Evolutionary conservation across 1,140 invertebrate species (phyloP).

Genomic region (Scylla paramamosain): DNA sequence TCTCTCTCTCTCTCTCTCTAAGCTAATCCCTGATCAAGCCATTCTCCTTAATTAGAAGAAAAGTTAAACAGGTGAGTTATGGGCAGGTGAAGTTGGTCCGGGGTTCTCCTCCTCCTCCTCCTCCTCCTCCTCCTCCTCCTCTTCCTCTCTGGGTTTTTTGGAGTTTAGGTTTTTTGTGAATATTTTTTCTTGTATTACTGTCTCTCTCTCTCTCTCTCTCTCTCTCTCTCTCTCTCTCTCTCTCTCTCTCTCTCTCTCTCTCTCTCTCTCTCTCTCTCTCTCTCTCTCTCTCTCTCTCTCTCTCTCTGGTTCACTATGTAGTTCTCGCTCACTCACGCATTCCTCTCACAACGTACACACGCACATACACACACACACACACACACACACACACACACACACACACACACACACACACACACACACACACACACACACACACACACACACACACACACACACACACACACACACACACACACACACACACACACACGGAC

Average conservation of each 20-base stretch:
- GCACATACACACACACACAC: neutral
- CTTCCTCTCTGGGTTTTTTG: neutral
- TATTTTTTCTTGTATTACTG: neutral
- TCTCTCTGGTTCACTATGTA: neutral
- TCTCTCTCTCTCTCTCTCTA: too few species aligned
- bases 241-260: neutral
- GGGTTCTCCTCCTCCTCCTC: neutral
- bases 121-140: neutral
- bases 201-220: neutral
- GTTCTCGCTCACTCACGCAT: neutral
- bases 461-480: neutral
- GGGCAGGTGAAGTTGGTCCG: neutral
- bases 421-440: constrained; percentile 31
- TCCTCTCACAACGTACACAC: neutral
- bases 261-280: neutral
- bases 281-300: constrained; percentile 31
- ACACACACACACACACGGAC: neutral
- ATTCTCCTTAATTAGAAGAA: constrained; percentile 63
- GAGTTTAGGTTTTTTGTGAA: neutral
- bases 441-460: constrained; percentile 26
- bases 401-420: neutral
- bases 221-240: neutral
- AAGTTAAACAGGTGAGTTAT: constrained; percentile 28
- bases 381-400: neutral
- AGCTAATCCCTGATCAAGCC: constrained; percentile 52